Base-by-base conservation (phyloP, 2,797 vertebrate species). In the Pipistrellus kuhlii region DNA sequence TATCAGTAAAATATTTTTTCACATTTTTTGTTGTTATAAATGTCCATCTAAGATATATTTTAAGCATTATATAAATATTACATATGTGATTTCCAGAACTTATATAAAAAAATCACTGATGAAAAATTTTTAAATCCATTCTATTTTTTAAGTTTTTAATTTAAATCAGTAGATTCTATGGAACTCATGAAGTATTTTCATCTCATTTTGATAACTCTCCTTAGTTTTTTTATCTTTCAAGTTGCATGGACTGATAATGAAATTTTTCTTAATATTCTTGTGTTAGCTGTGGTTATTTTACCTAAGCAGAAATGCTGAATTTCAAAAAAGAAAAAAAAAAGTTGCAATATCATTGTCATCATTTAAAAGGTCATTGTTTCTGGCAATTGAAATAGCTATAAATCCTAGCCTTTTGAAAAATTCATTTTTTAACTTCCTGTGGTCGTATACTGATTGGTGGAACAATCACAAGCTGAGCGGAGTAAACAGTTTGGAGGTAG, bases 181-280 rank as follows among this genome's bases (percentile, higher is more conserved):
- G 12, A 8, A 41, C 7, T 80, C 32, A 57, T 27, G 12, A 64
- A 83, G 7, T 72, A 35, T 51, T 85, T 72, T 53, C 30, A 20
- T 5, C 17, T 48, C 14, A 62, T 6, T 53, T 23, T 20, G 46
- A 5, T 38, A 78, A 66, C 4, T 51, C 8, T 71, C 6, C 46
- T 76, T 18, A 38, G 20, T 44, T 90, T 93, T 62, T 73, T 78
- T 80, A 71, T 81, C 11, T 90, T 89, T 86, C 25, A 71, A 75
- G n/a, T 66, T 91, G 0, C 2, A 41, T 80, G 82, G 35, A 38
- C 15, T 64, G 10, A 59, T 64, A 88, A 78, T 77, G 25, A 51
- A 91, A 57, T 35, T 46, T 3, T 51, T 46, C 10, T 96, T 81
- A 76, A 84, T 77, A 53, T 59, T 3, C 6, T 68, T 80, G 2